Evolutionary conservation across 2,113 vertebrate species (phyloP).

Genomic region (Dascyllus trimaculatus): DNA sequence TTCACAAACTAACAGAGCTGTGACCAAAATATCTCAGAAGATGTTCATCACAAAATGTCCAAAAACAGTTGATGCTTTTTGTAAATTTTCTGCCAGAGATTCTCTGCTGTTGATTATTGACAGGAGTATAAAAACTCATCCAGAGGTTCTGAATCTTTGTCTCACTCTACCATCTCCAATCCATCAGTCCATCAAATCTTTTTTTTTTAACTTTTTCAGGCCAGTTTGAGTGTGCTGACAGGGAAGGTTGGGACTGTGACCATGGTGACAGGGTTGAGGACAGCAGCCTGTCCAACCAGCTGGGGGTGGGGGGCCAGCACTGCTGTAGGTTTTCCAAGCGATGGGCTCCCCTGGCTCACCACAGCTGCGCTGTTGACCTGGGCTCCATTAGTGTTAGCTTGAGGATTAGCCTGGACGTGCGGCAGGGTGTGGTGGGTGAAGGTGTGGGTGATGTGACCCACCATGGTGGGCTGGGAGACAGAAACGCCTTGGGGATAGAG

Average conservation of each 20-base stretch:
- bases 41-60: conserved; percentile 36
- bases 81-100: conserved; percentile 29
- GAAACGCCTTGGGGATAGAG: conserved; percentile 93
- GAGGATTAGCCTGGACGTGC: conserved; percentile 72
- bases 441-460: conserved; percentile 95
- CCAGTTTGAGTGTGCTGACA: conserved; percentile 95
- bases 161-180: background rate
- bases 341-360: conserved; percentile 84
- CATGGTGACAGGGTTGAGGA: conserved; percentile 97
- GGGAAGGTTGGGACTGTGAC: conserved; percentile 96
- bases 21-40: conserved; percentile 34
- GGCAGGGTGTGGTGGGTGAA: conserved; percentile 88
- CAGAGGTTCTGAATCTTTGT: conserved; percentile 11
- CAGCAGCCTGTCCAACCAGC: conserved; percentile 92
- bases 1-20: conserved; percentile 45
- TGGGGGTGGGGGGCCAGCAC: conserved; percentile 89
- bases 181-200: background rate
- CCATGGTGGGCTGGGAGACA: conserved; percentile 90
- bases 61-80: conserved; percentile 15
- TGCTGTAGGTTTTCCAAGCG: conserved; percentile 87
- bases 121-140: conserved; percentile 33
- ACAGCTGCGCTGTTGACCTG: conserved; percentile 88
- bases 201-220: conserved; percentile 76
- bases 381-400: conserved; percentile 74
- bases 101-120: conserved; percentile 32